Percentiles rank a stretch among this genome's conserved stretches.
phyloP scores from a whole-genome alignment of 2,113 vertebrate genomes.

The Aphyosemion australe region DNA sequence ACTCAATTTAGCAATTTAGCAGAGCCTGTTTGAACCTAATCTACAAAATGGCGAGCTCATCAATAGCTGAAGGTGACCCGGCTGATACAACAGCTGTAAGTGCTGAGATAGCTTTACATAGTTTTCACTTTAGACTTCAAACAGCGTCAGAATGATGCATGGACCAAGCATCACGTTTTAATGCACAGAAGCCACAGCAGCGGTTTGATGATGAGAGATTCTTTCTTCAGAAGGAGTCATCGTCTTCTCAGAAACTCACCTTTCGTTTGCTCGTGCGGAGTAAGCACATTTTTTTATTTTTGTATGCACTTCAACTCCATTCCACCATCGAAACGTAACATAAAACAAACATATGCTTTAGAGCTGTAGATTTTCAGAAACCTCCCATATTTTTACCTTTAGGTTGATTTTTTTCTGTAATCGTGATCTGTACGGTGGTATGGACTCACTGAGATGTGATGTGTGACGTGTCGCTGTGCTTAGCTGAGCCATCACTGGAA shows the following conservation, averaged over 20 bases:
- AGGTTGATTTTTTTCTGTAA: neutral
- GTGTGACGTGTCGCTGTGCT: conserved; percentile 37
- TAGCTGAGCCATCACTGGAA: conserved; percentile 34
- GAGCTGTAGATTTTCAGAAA: neutral
- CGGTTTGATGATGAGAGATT: no score
- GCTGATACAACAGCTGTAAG: neutral
- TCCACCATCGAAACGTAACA: neutral
- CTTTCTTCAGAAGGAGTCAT: no score
- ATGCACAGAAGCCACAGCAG: neutral
- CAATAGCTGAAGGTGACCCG: neutral
- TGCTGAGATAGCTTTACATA: neutral
- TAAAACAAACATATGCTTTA: neutral
- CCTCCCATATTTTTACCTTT: neutral
- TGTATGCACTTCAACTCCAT: neutral
- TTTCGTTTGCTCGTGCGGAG: no score
- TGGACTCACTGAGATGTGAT: neutral
- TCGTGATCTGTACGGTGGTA: neutral
- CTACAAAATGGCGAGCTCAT: neutral
- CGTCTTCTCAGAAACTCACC: no score
- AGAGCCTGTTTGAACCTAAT: neutral
- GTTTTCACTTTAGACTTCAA: neutral
- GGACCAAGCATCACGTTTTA: neutral
- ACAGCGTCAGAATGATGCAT: neutral
- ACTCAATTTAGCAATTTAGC: neutral
- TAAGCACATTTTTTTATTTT: no score